These are phyloP conservation scores for Oreochromis tanganicae DNA, from an alignment of 2,113 vertebrate genomes.

Conservation along the genomic window DNA sequence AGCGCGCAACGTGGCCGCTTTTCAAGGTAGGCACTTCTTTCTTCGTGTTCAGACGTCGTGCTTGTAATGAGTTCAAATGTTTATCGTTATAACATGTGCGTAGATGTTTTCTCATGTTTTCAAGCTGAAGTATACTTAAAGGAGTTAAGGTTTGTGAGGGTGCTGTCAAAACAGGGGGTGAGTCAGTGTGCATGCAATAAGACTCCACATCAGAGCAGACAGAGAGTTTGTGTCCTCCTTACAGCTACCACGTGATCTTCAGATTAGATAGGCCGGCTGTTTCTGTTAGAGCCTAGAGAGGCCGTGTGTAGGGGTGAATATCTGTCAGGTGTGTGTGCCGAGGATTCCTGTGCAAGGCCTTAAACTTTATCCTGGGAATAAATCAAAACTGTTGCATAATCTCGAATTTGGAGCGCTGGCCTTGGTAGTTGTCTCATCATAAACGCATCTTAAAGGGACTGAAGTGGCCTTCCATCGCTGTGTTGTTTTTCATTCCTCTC, in stretches of 20 bases:
- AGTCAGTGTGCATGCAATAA: slow-evolving; percentile 1
- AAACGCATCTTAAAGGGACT: background rate
- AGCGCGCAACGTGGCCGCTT: slow-evolving; percentile 78
- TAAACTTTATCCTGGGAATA: background rate
- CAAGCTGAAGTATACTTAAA: background rate
- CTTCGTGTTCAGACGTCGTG: background rate
- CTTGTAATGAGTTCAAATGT: background rate
- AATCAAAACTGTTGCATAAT: background rate
- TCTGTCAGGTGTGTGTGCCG: background rate
- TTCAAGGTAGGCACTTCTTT: slow-evolving; percentile 78
- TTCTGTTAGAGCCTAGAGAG: background rate
- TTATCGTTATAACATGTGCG: slow-evolving; percentile 13
- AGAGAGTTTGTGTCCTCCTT: slow-evolving; percentile 35
- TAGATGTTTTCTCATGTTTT: slow-evolving; percentile 21
- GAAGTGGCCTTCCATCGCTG: background rate
- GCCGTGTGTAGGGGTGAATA: background rate
- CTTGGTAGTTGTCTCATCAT: background rate
- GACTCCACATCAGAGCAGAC: slow-evolving; percentile 31
- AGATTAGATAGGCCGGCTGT: slow-evolving; percentile 38
- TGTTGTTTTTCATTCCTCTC: background rate
- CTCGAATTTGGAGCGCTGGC: background rate
- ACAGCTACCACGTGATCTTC: slow-evolving; percentile 10
- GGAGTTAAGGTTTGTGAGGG: slow-evolving; percentile 23
- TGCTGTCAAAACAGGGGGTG: slow-evolving; percentile 33
- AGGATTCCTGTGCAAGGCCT: background rate